Evolutionary conservation across 2,888 invertebrate genomes (phyloP).

Genomic region (Desoria tigrina): DNA sequence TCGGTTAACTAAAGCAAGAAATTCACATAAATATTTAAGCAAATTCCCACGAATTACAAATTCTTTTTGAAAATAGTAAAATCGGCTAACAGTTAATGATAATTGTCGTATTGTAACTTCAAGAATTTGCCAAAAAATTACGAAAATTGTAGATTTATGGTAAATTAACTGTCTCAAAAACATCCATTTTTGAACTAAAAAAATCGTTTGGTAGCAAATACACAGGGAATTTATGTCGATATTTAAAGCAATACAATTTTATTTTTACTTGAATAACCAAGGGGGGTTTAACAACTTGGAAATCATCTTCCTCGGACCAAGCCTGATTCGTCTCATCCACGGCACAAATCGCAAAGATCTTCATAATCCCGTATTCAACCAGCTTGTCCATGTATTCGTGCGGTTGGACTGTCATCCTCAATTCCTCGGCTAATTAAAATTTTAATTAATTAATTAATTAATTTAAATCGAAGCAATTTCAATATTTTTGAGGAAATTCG

Average conservation of each 20-base stretch:
- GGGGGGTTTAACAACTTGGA: slow-evolving; percentile 73
- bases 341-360: slow-evolving; percentile 74
- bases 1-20: slow-evolving; percentile 67
- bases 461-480: not conserved
- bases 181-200: too few species aligned
- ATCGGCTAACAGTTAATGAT: not conserved
- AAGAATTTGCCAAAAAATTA: not conserved
- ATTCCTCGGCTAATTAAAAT: slow-evolving; percentile 63
- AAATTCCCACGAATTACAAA: not conserved
- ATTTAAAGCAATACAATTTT: too few species aligned
- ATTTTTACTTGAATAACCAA: slow-evolving; percentile 69
- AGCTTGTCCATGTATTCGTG: slow-evolving; percentile 76
- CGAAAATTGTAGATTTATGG: too few species aligned
- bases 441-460: not conserved
- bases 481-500: not conserved
- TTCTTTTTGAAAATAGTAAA: not conserved
- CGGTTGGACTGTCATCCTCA: slow-evolving; percentile 63
- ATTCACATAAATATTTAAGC: too few species aligned
- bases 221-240: too few species aligned
- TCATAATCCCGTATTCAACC: slow-evolving; percentile 78
- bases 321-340: slow-evolving; percentile 78
- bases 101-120: not conserved
- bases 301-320: slow-evolving; percentile 81
- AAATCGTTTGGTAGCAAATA: too few species aligned
- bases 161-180: too few species aligned